Conservation (phyloP, 2,797 vertebrate species). For the Alcedo atthis region DNA sequence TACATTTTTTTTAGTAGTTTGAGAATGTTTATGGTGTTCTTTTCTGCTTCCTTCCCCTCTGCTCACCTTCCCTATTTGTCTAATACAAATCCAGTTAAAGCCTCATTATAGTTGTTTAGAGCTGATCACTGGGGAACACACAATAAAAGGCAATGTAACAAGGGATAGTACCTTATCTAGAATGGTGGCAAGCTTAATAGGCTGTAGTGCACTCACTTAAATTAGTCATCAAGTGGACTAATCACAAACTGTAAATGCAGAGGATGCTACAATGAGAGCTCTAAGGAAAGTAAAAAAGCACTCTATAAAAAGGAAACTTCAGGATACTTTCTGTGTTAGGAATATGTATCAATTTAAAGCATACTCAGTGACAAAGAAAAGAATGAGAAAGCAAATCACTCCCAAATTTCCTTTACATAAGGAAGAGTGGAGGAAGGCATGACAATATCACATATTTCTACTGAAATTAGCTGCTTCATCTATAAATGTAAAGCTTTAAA, state of each 20-base stretch:
- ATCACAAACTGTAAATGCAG: not conserved
- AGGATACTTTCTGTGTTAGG: not conserved
- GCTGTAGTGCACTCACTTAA: not conserved
- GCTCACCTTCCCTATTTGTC: not conserved
- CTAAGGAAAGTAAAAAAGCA: not conserved
- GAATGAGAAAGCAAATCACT: not conserved
- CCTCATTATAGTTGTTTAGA: not conserved
- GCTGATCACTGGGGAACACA: not conserved
- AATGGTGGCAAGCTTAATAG: not conserved
- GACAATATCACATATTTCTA: not conserved
- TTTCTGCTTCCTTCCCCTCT: not conserved
- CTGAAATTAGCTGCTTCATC: constrained; percentile 13
- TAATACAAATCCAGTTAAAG: not conserved
- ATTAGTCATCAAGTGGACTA: not conserved
- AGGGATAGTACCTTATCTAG: not conserved
- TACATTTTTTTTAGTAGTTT: not conserved
- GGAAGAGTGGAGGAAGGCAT: not conserved
- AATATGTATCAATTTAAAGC: not conserved
- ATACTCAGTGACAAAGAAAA: not conserved
- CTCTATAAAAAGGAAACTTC: not conserved
- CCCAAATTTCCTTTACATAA: not conserved
- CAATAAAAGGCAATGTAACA: not conserved
- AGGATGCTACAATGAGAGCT: not conserved
- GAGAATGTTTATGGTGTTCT: not conserved
- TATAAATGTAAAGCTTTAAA: not conserved